phyloP scores from a whole-genome alignment of 2,113 vertebrate species.

The Lophochroa leadbeateri region DNA sequence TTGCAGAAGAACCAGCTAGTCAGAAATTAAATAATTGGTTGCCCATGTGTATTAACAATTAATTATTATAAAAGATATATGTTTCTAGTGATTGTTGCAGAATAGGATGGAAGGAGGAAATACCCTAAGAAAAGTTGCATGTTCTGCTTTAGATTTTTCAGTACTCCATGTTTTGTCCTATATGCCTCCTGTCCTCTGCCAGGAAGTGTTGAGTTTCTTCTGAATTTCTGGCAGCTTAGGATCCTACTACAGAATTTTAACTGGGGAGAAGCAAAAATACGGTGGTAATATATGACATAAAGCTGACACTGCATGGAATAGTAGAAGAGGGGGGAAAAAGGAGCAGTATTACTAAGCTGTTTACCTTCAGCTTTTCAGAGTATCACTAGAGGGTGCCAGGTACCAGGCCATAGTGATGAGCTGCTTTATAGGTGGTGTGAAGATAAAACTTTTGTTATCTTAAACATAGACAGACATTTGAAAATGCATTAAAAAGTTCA shows the following conservation, averaged over 20 bases:
- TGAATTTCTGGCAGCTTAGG: not conserved
- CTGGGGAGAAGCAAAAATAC: not conserved
- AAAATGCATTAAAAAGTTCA: not conserved
- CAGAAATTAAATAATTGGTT: not conserved
- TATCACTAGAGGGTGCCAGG: slow-evolving; percentile 36
- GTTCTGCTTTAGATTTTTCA: not conserved
- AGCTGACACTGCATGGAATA: not conserved
- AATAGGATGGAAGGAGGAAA: not conserved
- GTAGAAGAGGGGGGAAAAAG: not conserved
- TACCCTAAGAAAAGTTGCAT: not conserved
- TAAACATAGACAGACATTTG: not conserved
- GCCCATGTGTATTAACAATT: not conserved
- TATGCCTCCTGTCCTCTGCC: not conserved
- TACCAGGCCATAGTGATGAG: not conserved
- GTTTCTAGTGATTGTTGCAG: not conserved
- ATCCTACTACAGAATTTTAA: not conserved
- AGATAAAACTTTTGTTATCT: not conserved
- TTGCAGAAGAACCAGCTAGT: not conserved
- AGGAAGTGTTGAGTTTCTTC: not conserved
- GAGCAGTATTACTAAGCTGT: not conserved
- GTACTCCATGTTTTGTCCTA: not conserved
- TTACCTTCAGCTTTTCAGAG: not conserved
- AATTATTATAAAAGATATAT: not conserved
- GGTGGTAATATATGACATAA: not conserved
- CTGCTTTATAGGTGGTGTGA: not conserved